Conservation (phyloP, 1,140 invertebrate genomes). For the Thalassaphorura encarpata region DNA sequence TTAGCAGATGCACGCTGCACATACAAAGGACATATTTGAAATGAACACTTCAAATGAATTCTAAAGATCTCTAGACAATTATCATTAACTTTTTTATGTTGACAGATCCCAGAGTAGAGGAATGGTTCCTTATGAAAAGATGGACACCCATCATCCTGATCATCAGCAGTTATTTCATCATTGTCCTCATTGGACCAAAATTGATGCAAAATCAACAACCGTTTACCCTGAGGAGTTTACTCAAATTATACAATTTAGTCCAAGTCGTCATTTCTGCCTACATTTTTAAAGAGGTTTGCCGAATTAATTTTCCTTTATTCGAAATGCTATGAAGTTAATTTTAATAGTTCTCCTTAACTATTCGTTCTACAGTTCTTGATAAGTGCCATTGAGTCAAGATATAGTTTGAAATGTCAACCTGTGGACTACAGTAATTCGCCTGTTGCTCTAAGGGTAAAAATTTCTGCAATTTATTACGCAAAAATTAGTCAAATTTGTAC, state of each 20-base stretch:
- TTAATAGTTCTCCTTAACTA: slow-evolving; percentile 31
- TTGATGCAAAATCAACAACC: slow-evolving; percentile 78
- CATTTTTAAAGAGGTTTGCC: slow-evolving; percentile 65
- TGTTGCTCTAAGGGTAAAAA: neutral
- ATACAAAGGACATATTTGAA: no score
- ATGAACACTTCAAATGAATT: no score
- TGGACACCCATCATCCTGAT: slow-evolving; percentile 77
- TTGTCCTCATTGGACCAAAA: slow-evolving; percentile 68
- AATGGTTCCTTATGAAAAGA: slow-evolving; percentile 80
- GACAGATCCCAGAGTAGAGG: slow-evolving; percentile 73
- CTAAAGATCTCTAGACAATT: no score
- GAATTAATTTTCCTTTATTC: slow-evolving; percentile 1
- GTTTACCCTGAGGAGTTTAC: slow-evolving; percentile 60
- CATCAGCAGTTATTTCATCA: slow-evolving; percentile 73
- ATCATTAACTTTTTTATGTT: no score
- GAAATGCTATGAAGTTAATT: slow-evolving; percentile 19
- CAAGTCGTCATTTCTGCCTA: slow-evolving; percentile 73
- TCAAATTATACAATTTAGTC: slow-evolving; percentile 72
- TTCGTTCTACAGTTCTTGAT: slow-evolving; percentile 16
- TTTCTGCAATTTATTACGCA: no score
- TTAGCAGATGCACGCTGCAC: no score
- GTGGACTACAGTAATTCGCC: slow-evolving; percentile 63
- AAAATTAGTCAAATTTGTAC: no score
- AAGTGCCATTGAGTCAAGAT: slow-evolving; percentile 35
- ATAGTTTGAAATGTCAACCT: slow-evolving; percentile 77